phyloP scores from a whole-genome alignment of 2,113 vertebrate species.

The Panthera leo region DNA sequence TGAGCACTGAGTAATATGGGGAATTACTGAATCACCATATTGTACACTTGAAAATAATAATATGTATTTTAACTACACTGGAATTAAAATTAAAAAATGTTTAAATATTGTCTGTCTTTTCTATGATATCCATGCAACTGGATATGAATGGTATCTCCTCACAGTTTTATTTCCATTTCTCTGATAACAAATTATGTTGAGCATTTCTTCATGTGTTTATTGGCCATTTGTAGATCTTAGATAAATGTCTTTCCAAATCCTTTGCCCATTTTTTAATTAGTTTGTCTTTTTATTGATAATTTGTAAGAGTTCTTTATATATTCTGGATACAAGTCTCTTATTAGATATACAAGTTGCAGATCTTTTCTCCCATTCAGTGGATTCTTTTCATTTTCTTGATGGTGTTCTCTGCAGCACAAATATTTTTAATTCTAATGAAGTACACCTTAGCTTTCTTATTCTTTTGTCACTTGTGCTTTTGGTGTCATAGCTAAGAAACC shows the following conservation, averaged over 20 bases:
- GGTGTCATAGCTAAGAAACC: neutral
- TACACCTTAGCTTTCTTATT: neutral
- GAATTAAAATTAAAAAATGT: no score
- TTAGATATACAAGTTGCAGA: neutral
- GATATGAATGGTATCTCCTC: neutral
- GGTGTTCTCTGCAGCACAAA: neutral
- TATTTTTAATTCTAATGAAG: slow-evolving; percentile 3
- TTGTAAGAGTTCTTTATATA: neutral
- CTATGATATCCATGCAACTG: neutral
- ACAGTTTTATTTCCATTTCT: neutral
- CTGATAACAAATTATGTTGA: neutral
- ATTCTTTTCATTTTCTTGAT: neutral
- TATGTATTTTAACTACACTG: neutral
- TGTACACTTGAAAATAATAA: neutral
- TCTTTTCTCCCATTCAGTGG: neutral
- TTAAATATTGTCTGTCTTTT: no score
- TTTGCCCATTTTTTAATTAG: neutral
- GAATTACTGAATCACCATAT: neutral
- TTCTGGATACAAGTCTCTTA: neutral
- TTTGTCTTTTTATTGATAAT: neutral
- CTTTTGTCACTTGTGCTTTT: neutral
- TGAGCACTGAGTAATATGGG: neutral
- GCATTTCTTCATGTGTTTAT: neutral
- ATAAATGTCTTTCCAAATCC: neutral
- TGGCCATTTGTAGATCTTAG: neutral